Evolutionary conservation across 2,888 invertebrate genomes (phyloP).

Genomic region (Drosophila histrio): DNA sequence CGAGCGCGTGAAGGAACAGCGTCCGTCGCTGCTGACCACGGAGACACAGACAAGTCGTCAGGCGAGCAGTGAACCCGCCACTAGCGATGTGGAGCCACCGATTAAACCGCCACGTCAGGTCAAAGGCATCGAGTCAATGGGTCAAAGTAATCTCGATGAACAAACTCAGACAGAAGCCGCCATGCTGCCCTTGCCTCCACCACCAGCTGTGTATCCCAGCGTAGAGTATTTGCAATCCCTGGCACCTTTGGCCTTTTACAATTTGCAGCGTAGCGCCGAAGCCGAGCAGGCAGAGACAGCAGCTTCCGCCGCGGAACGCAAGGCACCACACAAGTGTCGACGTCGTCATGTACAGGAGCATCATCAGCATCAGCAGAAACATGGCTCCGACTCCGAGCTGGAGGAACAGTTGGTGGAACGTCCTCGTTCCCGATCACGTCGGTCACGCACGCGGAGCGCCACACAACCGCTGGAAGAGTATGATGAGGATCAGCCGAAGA

Average conservation of each 20-base stretch:
- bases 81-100: slow-evolving; percentile 67
- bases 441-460: slow-evolving; percentile 79
- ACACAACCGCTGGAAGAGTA: slow-evolving; percentile 83
- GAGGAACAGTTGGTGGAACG: slow-evolving; percentile 85
- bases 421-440: slow-evolving; percentile 84
- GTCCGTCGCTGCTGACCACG: slow-evolving; percentile 76
- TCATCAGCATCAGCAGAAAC: slow-evolving; percentile 39
- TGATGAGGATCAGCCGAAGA: slow-evolving; percentile 85
- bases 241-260: slow-evolving; percentile 85
- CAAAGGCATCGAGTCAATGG: slow-evolving; percentile 48
- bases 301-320: slow-evolving; percentile 44
- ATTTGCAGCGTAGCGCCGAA: slow-evolving; percentile 82
- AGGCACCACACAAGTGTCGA: slow-evolving; percentile 85
- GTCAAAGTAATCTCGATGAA: slow-evolving; percentile 71
- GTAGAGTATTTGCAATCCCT: slow-evolving; percentile 85
- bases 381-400: slow-evolving; percentile 74
- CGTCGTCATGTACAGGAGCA: slow-evolving; percentile 84
- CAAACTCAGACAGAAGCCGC: slow-evolving; percentile 80
- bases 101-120: slow-evolving; percentile 76
- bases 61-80: slow-evolving; percentile 70
- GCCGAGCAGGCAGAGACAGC: slow-evolving; percentile 79
- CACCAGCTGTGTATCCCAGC: slow-evolving; percentile 84
- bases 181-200: slow-evolving; percentile 85
- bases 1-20: slow-evolving; percentile 83
- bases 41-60: slow-evolving; percentile 84